Evolutionary conservation across 2,797 vertebrate species (phyloP), one percentile per base, ranked within the genome.

Genomic region (Glossophaga mutica): DNA sequence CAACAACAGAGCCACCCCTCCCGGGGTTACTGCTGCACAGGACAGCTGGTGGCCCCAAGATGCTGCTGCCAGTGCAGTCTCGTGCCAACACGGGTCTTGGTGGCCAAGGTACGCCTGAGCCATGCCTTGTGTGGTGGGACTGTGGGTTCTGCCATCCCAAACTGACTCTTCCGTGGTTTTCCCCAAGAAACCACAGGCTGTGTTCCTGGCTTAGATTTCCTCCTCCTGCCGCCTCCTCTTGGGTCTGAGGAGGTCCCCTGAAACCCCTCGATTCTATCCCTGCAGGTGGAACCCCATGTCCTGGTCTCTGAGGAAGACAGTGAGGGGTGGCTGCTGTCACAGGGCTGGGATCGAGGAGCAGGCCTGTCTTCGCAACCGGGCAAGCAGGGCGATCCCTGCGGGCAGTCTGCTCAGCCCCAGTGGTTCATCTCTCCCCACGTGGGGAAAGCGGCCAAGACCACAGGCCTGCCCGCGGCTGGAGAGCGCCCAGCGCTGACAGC

Each of bases 81-180:
- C 37, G 37, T 42, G 62, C 84, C 87, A 73, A 1, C 0, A 1
- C 0, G 34, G 76, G 59, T 42, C 3, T 3, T 37, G 34, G 55
- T 55, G 26, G 81, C 93, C 19, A 5, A 71, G 37, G 42, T 42
- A 4, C 32, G 44, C 83, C 73, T 1, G 0, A 55, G 73, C 50
- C 82, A 67, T 0, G 8, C 39, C 62, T 87, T 6, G 7, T 22
- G 34, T 18, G 52, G 89, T 39, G 22, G 34, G 46, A 65, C 8
- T 90, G 90, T 92, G 87, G 87, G 77, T 79, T 93, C 74, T 83
- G 77, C 79, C 68, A 92, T 85, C 32, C 78, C 42, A 16, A 22
- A 34, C 59, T 92, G 76, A 90, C 68, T 65, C 82, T 48, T 59
- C 76, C 73, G 90, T 93, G 95, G 89, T 96, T 96, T 93, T 9